phyloP scores from a whole-genome alignment of 37 sponge, comb jelly and placozoan genomes.

The Corticium candelabrum region DNA sequence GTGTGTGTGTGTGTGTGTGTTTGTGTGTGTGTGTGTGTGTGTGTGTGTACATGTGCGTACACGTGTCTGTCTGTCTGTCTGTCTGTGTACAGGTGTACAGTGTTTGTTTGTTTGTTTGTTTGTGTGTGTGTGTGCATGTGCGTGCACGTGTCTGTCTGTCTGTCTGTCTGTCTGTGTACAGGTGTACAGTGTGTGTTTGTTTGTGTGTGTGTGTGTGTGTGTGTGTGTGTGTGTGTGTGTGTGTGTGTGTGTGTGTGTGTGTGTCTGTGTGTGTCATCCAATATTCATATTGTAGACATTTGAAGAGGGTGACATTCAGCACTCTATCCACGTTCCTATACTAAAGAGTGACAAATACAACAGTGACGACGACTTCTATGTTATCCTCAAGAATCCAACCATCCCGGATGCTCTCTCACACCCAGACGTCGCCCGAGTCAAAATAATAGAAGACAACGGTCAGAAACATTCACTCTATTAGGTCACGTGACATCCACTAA shows the following conservation, averaged over 20 bases:
- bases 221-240: constrained; percentile 2
- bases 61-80: neutral
- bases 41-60: too few relatives aligned
- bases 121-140: neutral
- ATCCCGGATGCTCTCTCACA: neutral
- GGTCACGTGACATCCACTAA: too few relatives aligned
- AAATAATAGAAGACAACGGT: neutral
- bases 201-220: too few relatives aligned
- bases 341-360: neutral
- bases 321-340: neutral
- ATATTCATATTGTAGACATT: neutral
- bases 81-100: neutral
- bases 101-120: neutral
- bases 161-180: neutral
- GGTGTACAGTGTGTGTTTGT: neutral
- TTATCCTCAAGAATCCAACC: neutral
- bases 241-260: neutral
- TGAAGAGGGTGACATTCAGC: neutral
- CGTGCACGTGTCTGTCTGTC: neutral
- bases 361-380: constrained; percentile 10
- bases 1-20: too few relatives aligned
- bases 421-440: neutral
- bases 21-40: too few relatives aligned
- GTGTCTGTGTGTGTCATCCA: neutral
- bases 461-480: neutral